These are phyloP conservation scores for Vanacampus margaritifer DNA, from an alignment of 2,113 vertebrate genomes.

Conservation along the genomic window DNA sequence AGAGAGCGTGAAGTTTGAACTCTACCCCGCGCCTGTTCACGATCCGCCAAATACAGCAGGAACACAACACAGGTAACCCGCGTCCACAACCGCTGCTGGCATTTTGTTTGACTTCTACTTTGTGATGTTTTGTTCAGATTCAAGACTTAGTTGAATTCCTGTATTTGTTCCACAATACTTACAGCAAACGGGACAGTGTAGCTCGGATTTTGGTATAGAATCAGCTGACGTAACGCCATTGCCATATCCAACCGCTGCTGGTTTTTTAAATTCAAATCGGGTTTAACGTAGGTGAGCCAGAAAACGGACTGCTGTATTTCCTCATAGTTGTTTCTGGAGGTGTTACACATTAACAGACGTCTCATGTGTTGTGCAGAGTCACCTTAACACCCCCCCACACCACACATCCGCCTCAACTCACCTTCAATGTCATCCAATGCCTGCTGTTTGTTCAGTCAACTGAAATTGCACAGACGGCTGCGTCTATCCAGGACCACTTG, in stretches of 20 bases:
- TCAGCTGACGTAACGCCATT: too few species aligned
- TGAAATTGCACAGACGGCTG: too few species aligned
- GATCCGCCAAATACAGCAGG: conserved; percentile 8
- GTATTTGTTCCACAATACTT: too few species aligned
- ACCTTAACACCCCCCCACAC: neutral
- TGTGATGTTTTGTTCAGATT: neutral
- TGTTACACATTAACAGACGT: conserved; percentile 42
- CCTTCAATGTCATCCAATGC: neutral
- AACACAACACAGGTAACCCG: conserved; percentile 45
- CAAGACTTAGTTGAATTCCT: neutral
- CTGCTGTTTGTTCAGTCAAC: too few species aligned
- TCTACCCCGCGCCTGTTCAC: conserved; percentile 25
- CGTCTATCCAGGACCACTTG: too few species aligned
- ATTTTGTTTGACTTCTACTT: neutral
- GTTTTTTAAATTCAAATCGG: neutral
- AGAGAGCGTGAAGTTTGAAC: conserved; percentile 25
- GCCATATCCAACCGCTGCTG: too few species aligned
- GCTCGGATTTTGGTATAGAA: too few species aligned
- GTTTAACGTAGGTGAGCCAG: neutral
- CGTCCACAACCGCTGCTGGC: neutral
- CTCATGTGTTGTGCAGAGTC: conserved; percentile 19
- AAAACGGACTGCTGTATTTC: neutral
- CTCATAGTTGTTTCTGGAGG: neutral
- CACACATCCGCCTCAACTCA: neutral
- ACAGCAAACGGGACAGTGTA: too few species aligned